These are phyloP conservation scores for Manis crassicaudata DNA, from an alignment of 2,797 vertebrate species.

Conservation along the genomic window DNA sequence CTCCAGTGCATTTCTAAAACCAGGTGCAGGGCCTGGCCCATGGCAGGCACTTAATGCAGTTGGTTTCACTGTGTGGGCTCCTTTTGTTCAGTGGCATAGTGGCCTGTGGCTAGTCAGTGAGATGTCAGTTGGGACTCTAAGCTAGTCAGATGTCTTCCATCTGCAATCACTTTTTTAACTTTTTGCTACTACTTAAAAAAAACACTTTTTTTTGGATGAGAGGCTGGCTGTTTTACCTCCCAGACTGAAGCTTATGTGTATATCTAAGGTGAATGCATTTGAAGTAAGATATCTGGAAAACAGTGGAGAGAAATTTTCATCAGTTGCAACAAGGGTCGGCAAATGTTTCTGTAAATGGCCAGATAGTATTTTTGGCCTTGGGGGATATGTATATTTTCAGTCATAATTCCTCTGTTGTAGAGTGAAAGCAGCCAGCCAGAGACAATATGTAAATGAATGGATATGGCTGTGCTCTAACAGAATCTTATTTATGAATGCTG, in stretches of 20 bases:
- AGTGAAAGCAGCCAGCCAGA: background rate
- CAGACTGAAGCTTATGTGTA: constrained; percentile 13
- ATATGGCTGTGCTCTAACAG: background rate
- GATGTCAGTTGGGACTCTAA: background rate
- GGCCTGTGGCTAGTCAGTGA: background rate
- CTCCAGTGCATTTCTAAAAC: background rate
- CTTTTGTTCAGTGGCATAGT: background rate
- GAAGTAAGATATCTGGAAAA: constrained; percentile 24
- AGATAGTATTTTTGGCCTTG: background rate
- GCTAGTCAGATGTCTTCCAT: background rate
- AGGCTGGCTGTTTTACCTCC: background rate
- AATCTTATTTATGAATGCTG: background rate
- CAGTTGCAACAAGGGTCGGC: background rate
- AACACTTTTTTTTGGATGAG: background rate
- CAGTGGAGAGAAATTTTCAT: background rate
- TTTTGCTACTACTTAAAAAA: background rate
- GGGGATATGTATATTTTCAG: accelerated
- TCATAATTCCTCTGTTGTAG: too few relatives aligned
- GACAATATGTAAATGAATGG: background rate
- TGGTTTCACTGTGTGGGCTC: background rate
- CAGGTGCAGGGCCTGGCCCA: background rate
- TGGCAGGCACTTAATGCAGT: background rate
- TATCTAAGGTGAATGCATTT: background rate
- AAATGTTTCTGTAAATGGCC: background rate
- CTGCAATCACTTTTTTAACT: background rate